Evolutionary conservation across 2,888 invertebrate species (phyloP).

Genomic region (Serrognathus titanus): DNA sequence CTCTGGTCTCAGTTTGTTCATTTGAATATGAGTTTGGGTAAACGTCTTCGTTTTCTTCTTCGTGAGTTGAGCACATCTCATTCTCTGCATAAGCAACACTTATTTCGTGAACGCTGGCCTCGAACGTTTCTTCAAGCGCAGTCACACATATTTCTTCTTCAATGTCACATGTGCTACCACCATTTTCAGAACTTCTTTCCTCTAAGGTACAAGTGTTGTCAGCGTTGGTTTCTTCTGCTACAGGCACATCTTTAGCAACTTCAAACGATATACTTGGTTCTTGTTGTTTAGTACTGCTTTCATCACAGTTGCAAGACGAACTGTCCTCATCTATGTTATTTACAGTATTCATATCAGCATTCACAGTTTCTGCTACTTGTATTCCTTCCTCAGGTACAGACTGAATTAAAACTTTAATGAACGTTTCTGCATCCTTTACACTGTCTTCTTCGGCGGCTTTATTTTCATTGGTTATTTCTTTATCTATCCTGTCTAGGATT

Average conservation of each 20-base stretch:
- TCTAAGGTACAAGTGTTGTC: neutral
- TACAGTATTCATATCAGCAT: neutral
- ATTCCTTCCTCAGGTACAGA: neutral
- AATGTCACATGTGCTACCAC: too few species aligned
- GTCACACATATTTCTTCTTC: too few species aligned
- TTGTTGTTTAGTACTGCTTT: neutral
- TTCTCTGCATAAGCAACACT: too few species aligned
- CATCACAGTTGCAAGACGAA: neutral
- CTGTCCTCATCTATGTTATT: neutral
- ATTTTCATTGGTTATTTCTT: neutral
- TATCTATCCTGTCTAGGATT: conserved; percentile 21
- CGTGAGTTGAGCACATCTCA: too few species aligned
- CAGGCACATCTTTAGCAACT: neutral
- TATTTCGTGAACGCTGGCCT: too few species aligned
- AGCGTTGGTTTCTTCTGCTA: neutral
- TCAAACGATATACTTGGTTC: neutral
- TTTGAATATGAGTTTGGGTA: too few species aligned
- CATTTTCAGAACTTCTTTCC: too few species aligned
- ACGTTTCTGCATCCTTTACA: neutral
- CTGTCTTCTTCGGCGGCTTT: neutral
- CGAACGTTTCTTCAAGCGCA: too few species aligned
- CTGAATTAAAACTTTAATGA: neutral
- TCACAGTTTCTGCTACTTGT: neutral
- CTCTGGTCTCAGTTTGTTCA: too few species aligned
- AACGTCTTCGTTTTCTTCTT: too few species aligned